A percentile compares a stretch with the other conserved stretches of the same genome.
Conservation (phyloP, 2,888 invertebrate genomes). For the Incurvaria masculella region DNA sequence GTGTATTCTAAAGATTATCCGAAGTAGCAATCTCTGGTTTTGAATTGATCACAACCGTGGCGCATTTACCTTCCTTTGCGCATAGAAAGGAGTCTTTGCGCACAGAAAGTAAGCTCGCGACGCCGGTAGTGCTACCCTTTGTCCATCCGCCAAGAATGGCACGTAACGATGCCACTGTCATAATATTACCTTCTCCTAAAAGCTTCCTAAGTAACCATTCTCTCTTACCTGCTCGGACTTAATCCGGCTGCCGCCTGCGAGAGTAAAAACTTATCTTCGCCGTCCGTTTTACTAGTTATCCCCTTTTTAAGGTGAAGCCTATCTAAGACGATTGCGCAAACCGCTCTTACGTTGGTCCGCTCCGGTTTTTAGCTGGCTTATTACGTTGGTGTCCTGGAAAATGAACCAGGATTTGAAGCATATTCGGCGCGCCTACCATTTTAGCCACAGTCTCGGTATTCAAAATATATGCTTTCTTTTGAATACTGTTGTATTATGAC, state of each 20-base stretch:
- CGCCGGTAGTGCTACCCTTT: neutral
- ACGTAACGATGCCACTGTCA: neutral
- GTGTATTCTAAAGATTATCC: conserved; percentile 10
- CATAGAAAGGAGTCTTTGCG: too few species aligned
- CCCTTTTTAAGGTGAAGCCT: neutral
- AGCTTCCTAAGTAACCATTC: conserved; percentile 15
- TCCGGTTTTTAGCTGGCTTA: too few species aligned
- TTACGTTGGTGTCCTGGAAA: too few species aligned
- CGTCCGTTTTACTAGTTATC: neutral
- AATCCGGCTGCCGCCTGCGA: conserved; percentile 25
- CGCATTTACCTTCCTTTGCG: neutral
- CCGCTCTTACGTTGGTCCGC: neutral
- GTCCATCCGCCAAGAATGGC: neutral
- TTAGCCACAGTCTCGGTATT: too few species aligned
- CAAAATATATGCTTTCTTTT: too few species aligned
- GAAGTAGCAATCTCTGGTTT: conserved; percentile 8
- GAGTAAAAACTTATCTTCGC: conserved; percentile 51
- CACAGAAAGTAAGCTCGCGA: neutral
- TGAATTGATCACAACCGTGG: too few species aligned
- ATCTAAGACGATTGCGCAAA: neutral
- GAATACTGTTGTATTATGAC: too few species aligned
- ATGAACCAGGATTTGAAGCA: too few species aligned
- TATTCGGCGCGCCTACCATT: too few species aligned
- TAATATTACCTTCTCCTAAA: conserved; percentile 6
- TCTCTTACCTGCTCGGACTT: conserved; percentile 27